Base-by-base conservation (phyloP, 2,113 vertebrate genomes). In the Carassius auratus region DNA sequence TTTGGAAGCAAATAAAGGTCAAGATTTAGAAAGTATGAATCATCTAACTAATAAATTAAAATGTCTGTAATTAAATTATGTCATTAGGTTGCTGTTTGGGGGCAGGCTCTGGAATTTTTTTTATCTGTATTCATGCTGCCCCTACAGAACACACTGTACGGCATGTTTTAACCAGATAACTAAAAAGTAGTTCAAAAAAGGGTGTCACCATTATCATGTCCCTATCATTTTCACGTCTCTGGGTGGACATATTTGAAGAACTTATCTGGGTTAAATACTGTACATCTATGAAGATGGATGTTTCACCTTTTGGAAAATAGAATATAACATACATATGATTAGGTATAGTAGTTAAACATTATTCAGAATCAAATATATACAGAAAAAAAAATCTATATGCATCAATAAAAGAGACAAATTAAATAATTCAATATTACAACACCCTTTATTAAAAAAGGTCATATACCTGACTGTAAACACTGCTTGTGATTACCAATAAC, bases 111-210 rank as follows among this genome's bases (percentile, higher is more conserved):
- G 21, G 14, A 52, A 26, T 23, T 3, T 23, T 21, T 83, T 83
- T 83, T 83, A 83, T 83, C 81, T 73, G 38, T 38, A 12, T 42
- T 23, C 50, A n/a, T 23, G 30, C 12, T 73, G 64, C 23, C 30
- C 69, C 26, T 30, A 59, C n/a, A n/a, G 26, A 73, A 52, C 73
- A 30, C 19, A 26, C 81, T 79, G 19, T 69, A 84, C 83, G 9
- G 71, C 74, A 68, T 89, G 88, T 73, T 59, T 83, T 64, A 66
- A 3, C 21, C 17, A 85, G 88, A 89, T 89, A 89, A 84, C 81
- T 74, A 45, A n/a, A 89, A 23, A 33, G 62, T 55, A 73, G 84
- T 36, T 57, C 17, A 83, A 30, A 42, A 69, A 19, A 19, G 42
- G 83, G 86, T 52, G 33, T 84, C 66, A 83, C 30, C 78, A 85